Percentiles rank a stretch among this genome's conserved stretches.
These are phyloP conservation scores for Poeciliopsis occidentalis DNA, from an alignment of 2,113 vertebrate genomes.

Conservation along the genomic window DNA sequence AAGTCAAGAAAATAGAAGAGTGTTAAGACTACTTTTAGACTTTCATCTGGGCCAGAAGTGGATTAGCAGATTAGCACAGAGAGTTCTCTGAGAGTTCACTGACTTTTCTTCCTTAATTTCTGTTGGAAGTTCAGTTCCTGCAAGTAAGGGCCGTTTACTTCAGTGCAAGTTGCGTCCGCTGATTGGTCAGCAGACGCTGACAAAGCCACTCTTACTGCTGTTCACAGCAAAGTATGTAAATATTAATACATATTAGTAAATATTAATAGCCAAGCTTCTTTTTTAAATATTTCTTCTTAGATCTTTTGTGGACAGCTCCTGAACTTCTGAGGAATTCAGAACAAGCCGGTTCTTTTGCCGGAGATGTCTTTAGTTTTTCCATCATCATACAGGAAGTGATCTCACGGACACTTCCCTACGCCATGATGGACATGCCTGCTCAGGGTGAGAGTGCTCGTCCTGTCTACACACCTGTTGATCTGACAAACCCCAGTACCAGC, in stretches of 20 bases:
- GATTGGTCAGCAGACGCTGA: too few relatives aligned
- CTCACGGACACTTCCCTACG: constrained; percentile 82
- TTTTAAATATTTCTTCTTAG: constrained; percentile 55
- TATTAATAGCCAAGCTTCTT: too few relatives aligned
- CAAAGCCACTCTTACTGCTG: not conserved
- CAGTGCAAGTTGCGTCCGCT: too few relatives aligned
- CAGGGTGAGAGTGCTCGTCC: constrained; percentile 73
- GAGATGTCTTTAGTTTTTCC: constrained; percentile 86
- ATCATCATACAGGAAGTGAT: constrained; percentile 92
- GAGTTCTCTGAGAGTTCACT: too few relatives aligned
- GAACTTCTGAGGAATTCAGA: constrained; percentile 63
- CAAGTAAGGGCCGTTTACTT: too few relatives aligned
- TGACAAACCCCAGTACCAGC: not conserved
- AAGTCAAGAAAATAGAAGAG: too few relatives aligned
- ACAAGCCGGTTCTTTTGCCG: constrained; percentile 73
- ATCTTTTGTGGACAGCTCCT: constrained; percentile 76
- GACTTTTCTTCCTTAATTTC: too few relatives aligned
- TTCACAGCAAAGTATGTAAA: not conserved
- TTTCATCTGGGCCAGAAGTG: too few relatives aligned
- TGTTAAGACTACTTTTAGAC: too few relatives aligned
- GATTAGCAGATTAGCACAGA: too few relatives aligned
- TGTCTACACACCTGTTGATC: not conserved
- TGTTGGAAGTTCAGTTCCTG: too few relatives aligned
- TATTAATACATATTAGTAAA: not conserved
- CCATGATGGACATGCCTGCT: constrained; percentile 85